phyloP scores from a whole-genome alignment of 2,113 vertebrate species.

The Nycticebus coucang region DNA sequence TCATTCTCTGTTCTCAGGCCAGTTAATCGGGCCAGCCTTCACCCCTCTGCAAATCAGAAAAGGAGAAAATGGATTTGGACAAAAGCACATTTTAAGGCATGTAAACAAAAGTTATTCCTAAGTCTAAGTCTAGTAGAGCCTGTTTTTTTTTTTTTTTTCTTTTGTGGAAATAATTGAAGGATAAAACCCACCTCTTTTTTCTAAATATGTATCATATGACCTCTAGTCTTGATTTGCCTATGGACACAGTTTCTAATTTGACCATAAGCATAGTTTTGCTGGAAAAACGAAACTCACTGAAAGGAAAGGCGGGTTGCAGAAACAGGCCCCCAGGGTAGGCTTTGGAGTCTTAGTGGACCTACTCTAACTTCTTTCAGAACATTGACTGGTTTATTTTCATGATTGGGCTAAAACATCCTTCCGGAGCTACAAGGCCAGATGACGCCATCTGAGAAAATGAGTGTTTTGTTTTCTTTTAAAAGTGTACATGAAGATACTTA shows the following conservation, averaged over 20 bases:
- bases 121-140: not conserved
- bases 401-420: slow-evolving; percentile 46
- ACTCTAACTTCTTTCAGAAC: not conserved
- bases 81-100: not conserved
- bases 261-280: not conserved
- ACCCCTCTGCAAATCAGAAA: not conserved
- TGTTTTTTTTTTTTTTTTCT: not conserved
- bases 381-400: slow-evolving; percentile 6
- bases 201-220: not conserved
- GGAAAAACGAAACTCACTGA: not conserved
- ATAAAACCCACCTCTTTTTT: not conserved
- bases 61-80: not conserved
- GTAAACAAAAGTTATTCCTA: slow-evolving; percentile 22
- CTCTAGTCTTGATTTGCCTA: not conserved
- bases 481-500: slow-evolving; percentile 70
- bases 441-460: slow-evolving; percentile 74
- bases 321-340: not conserved
- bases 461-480: slow-evolving; percentile 77
- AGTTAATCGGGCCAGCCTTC: not conserved
- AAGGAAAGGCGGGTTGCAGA: not conserved
- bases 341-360: not conserved
- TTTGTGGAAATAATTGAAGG: slow-evolving; percentile 47
- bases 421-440: slow-evolving; percentile 36
- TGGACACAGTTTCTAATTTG: not conserved
- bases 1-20: not conserved